Percentiles rank a stretch among this genome's conserved stretches.
phyloP scores from a whole-genome alignment of 2,888 invertebrate genomes.

The Chalcis sispes region DNA sequence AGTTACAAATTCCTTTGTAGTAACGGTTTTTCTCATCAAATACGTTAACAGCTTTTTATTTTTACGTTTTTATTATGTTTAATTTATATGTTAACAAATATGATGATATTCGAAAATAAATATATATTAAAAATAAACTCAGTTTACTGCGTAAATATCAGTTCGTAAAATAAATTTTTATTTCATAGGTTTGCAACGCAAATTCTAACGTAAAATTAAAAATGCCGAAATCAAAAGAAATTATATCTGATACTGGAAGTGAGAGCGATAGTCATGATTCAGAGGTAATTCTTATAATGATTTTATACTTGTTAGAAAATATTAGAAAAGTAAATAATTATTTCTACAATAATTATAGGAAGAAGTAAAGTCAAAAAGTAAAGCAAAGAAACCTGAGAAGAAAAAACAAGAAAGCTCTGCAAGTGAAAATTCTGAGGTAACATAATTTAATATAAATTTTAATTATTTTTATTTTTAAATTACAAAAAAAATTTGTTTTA shows the following conservation, averaged over 20 bases:
- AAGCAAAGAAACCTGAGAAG: conserved; percentile 54
- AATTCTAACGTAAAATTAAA: background rate
- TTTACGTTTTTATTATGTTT: background rate
- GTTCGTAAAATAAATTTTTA: background rate
- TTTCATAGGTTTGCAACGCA: background rate
- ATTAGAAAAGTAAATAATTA: conserved; percentile 7
- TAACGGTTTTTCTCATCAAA: background rate
- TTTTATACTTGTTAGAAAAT: background rate
- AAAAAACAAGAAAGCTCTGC: conserved; percentile 44
- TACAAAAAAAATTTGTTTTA: background rate
- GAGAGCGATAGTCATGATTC: conserved; percentile 63
- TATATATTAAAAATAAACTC: too few species aligned
- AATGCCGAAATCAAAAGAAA: conserved; percentile 73
- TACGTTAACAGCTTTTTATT: background rate
- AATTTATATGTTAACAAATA: too few species aligned
- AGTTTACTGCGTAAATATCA: background rate
- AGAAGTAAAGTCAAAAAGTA: conserved; percentile 62
- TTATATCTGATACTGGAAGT: conserved; percentile 62
- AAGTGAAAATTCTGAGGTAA: conserved; percentile 53
- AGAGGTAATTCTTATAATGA: conserved; percentile 47
- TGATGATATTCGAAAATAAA: too few species aligned
- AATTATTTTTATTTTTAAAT: background rate
- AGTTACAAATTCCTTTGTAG: too few species aligned
- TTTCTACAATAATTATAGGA: conserved; percentile 36
- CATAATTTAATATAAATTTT: background rate